Base-by-base conservation (phyloP, 2,113 vertebrate species). In the Bubalus kerabau region DNA sequence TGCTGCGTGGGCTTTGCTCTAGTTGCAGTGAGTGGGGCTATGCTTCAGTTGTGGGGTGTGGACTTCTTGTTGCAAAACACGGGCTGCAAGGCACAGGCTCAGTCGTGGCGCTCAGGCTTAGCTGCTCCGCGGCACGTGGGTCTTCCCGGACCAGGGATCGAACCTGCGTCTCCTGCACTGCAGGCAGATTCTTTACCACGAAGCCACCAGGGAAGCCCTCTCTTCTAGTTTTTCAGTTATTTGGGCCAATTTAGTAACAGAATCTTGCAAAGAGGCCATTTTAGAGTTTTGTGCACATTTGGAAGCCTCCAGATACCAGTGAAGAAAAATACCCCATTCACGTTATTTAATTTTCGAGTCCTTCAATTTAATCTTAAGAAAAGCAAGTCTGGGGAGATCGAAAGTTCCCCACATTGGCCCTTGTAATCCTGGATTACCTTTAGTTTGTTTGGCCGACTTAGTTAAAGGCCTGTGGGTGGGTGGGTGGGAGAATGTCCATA, bases 61-160 rank as follows among this genome's bases (percentile, higher is more conserved):
- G 64, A 17, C 16, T 60, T 59, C 57, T 5, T 2, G 26, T 13
- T 60, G 59, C 59, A 13, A 60, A 60, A 2, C 59, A 3, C 5
- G 2, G 59, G 64, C 19, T 2, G 17, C 19, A 1, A 10, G n/a
- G 64, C n/a, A 11, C 19, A 11, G 64, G n/a, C 64, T 21, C 64
- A 2, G n/a, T 3, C 10, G 32, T 3, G 64, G n/a, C 4, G 8
- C 64, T 11, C 9, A 19, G 64, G 17, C n/a, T 10, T 5, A 12
- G n/a, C 19, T 11, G 9, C 64, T 12, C 19, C 1, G 0, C 0
- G 1, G 64, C n/a, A 0, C 4, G 5, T 36, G 64, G 64, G n/a
- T 3, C 19, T 12, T 5, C n/a, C 32, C 0, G 2, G 64, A 71
- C 64, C 19, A 23, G 64, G 64, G 64, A 5, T 71, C 19, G 0